Conservation (phyloP, 2,888 invertebrate species). For the Clepsis dumicolana region DNA sequence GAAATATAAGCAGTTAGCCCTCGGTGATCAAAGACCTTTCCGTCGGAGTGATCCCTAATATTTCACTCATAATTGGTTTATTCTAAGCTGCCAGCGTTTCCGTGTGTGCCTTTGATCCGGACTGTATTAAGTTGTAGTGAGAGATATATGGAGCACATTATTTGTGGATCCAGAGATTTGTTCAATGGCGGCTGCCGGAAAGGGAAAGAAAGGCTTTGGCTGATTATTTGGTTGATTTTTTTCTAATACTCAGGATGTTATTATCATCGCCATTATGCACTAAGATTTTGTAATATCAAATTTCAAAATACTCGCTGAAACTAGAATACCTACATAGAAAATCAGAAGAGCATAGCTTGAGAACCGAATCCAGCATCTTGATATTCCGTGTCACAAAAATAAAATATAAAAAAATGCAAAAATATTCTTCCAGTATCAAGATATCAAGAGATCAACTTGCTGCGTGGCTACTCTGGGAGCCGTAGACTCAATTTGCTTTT, state of each 20-base stretch:
- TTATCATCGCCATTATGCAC: too few relatives aligned
- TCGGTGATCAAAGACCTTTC: constrained; percentile 81
- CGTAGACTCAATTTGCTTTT: neutral
- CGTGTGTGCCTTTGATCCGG: constrained; percentile 84
- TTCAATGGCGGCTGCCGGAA: constrained; percentile 68
- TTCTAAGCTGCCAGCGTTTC: constrained; percentile 82
- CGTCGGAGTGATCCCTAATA: constrained; percentile 83
- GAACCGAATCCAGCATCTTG: too few relatives aligned
- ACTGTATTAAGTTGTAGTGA: constrained; percentile 80
- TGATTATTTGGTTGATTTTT: constrained; percentile 15
- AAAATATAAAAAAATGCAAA: too few relatives aligned
- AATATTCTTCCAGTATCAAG: too few relatives aligned
- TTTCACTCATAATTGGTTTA: constrained; percentile 87
- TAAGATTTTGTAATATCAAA: too few relatives aligned
- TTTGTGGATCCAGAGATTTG: constrained; percentile 77
- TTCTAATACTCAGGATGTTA: too few relatives aligned
- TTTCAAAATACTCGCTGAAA: too few relatives aligned
- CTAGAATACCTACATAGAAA: too few relatives aligned
- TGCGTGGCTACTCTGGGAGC: neutral
- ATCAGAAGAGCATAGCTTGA: too few relatives aligned
- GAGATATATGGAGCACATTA: constrained; percentile 81
- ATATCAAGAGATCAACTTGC: too few relatives aligned
- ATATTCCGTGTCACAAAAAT: too few relatives aligned
- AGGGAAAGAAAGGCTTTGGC: constrained; percentile 38
- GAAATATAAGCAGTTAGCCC: constrained; percentile 75